Evolutionary conservation across 2,797 vertebrate species (phyloP).

Genomic region (Falco columbarius): DNA sequence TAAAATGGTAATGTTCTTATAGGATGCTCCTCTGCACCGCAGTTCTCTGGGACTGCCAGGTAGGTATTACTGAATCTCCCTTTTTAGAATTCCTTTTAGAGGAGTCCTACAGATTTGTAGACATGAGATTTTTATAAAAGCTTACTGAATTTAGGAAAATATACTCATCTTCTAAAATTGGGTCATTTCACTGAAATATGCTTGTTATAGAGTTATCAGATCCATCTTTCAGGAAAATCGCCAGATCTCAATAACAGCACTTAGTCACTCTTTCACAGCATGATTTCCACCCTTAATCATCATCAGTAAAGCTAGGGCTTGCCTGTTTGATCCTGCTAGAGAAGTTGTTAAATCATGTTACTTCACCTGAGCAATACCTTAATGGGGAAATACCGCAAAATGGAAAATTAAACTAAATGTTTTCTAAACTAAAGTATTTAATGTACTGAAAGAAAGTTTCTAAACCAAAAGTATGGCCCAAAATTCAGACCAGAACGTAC

Average conservation of each 20-base stretch:
- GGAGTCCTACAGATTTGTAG: slow-evolving; percentile 4
- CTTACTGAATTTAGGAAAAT: slow-evolving; percentile 44
- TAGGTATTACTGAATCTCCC: not conserved
- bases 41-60: not conserved
- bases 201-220: slow-evolving; percentile 42
- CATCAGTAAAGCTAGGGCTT: not conserved
- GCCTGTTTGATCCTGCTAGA: slow-evolving; percentile 12
- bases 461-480: not conserved
- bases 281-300: slow-evolving; percentile 33
- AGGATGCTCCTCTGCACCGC: not conserved
- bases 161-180: slow-evolving; percentile 48
- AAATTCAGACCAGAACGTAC: slow-evolving; percentile 12
- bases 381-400: not conserved
- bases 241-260: slow-evolving; percentile 17
- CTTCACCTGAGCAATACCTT: not conserved
- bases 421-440: not conserved
- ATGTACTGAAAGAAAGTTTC: not conserved
- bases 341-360: slow-evolving; percentile 12
- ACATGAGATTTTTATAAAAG: slow-evolving; percentile 13
- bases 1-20: not conserved
- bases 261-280: slow-evolving; percentile 25
- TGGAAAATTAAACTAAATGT: not conserved
- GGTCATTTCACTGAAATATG: slow-evolving; percentile 45
- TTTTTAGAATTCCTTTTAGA: slow-evolving; percentile 12
- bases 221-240: slow-evolving; percentile 43